phyloP scores from a whole-genome alignment of 2,888 invertebrate species.

The Blastobasis lacticolella region DNA sequence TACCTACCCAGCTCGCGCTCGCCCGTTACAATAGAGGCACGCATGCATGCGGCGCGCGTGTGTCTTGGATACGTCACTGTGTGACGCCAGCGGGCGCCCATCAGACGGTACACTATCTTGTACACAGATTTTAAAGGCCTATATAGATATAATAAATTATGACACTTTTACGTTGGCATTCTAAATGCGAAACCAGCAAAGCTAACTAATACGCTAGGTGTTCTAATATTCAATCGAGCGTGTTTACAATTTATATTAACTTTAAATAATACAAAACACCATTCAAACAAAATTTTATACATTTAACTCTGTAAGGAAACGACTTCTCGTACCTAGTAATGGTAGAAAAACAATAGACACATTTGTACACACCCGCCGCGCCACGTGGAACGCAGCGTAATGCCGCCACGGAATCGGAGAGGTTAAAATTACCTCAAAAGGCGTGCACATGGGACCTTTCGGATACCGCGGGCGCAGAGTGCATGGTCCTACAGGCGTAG shows the following conservation, averaged over 20 bases:
- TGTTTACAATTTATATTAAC: not conserved
- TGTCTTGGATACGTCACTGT: slow-evolving; percentile 22
- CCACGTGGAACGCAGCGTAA: slow-evolving; percentile 2
- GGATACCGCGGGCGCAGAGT: not conserved
- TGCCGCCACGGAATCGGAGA: slow-evolving; percentile 8
- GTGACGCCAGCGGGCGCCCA: slow-evolving; percentile 28
- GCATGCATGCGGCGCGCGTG: too few species aligned
- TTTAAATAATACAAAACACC: not conserved
- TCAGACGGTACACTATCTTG: slow-evolving; percentile 14
- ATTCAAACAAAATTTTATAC: not conserved
- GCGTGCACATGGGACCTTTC: slow-evolving; percentile 3
- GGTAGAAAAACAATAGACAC: slow-evolving; percentile 6
- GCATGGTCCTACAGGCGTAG: slow-evolving; percentile 5
- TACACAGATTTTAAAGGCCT: slow-evolving; percentile 11
- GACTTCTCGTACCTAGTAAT: not conserved
- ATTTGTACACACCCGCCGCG: too few species aligned
- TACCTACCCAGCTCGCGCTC: too few species aligned
- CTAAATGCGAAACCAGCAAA: too few species aligned
- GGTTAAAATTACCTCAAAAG: slow-evolving; percentile 15
- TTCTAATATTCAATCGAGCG: not conserved
- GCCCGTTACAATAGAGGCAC: too few species aligned
- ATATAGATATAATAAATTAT: not conserved
- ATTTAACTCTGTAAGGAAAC: too few species aligned
- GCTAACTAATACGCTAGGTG: not conserved
- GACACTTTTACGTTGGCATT: too few species aligned